These are phyloP conservation scores for Notoglanidium macrostoma DNA, from an alignment of 2,797 vertebrate species.

Conservation along the genomic window DNA sequence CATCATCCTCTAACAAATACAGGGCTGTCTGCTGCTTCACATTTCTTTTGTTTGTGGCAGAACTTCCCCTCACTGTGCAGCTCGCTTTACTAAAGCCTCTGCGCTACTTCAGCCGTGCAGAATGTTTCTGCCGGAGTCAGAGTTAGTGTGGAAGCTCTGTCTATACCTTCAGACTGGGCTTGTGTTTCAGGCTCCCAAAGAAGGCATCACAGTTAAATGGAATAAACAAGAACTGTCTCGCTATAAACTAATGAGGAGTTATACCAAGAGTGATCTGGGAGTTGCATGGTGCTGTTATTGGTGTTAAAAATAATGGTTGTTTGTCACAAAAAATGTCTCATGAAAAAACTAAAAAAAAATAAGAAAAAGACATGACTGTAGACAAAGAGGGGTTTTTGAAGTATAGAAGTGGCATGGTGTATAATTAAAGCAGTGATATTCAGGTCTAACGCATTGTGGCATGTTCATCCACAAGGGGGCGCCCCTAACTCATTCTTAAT, in stretches of 20 bases:
- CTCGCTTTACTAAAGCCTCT: slow-evolving; percentile 18
- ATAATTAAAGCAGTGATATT: background rate
- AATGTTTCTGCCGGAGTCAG: slow-evolving; percentile 1
- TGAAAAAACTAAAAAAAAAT: background rate
- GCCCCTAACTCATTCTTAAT: slow-evolving; percentile 53
- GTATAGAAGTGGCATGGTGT: background rate
- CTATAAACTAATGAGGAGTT: background rate
- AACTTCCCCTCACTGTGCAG: slow-evolving; percentile 2
- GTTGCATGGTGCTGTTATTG: background rate
- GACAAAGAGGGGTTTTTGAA: background rate
- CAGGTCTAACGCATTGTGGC: background rate
- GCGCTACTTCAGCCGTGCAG: slow-evolving; percentile 7
- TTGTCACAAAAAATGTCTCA: background rate
- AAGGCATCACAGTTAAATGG: slow-evolving; percentile 10
- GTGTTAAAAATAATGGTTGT: background rate
- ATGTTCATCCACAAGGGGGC: slow-evolving; percentile 60
- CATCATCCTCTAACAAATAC: background rate
- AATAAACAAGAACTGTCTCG: slow-evolving; percentile 3
- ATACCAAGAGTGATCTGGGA: background rate
- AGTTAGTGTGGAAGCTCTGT: background rate
- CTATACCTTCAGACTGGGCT: background rate
- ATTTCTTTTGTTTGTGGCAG: background rate
- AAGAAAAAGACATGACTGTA: background rate
- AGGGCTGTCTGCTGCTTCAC: slow-evolving; percentile 1
- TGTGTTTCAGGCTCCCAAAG: background rate